phyloP scores from a whole-genome alignment of 2,113 vertebrate genomes.

The Odobenus rosmarus region DNA sequence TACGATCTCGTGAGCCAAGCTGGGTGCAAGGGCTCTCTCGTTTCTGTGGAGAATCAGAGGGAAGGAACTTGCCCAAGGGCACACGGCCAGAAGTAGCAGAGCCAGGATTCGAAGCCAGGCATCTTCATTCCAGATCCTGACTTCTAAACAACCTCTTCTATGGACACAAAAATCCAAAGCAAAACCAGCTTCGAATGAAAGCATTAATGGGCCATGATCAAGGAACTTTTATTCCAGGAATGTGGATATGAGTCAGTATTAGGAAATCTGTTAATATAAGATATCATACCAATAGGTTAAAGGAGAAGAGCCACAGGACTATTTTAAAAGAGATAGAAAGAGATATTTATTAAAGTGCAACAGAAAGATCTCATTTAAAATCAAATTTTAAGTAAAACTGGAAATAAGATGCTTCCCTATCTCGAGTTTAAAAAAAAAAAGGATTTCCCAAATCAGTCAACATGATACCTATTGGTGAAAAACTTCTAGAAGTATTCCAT shows the following conservation, averaged over 20 bases:
- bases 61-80: background rate
- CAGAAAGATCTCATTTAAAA: background rate
- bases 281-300: background rate
- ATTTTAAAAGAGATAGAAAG: constrained; percentile 8
- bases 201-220: background rate
- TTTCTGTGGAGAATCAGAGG: background rate
- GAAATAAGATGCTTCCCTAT: background rate
- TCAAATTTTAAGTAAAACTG: background rate
- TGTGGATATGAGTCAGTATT: background rate
- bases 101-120: background rate
- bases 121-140: background rate
- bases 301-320: background rate
- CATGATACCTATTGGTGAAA: background rate
- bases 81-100: background rate
- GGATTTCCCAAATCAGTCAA: background rate
- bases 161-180: background rate
- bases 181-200: background rate
- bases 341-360: background rate
- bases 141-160: background rate
- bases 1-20: background rate
- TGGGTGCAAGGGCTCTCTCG: background rate
- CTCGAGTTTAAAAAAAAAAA: background rate
- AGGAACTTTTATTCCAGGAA: background rate
- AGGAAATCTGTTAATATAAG: background rate
- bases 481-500: background rate